These are phyloP conservation scores for Callitettix versicolor DNA, from an alignment of 1,140 invertebrate genomes.

Conservation along the genomic window DNA sequence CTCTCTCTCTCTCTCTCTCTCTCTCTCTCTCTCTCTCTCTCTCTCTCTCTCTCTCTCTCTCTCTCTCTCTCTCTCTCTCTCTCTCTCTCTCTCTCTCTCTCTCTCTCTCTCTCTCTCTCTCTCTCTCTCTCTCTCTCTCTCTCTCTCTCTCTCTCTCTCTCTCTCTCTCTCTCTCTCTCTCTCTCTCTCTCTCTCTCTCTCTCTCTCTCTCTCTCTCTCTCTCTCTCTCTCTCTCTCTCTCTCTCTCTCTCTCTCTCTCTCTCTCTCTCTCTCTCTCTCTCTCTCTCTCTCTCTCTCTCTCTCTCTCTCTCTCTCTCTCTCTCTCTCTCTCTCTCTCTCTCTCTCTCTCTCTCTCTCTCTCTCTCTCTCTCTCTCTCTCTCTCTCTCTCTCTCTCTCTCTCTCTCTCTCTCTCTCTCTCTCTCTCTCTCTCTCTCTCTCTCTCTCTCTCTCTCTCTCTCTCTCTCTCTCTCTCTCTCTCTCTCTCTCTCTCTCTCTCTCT, in stretches of 20 bases:
- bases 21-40: constrained; percentile 14
- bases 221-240: no score
- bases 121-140: constrained; percentile 12
- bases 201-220: no score
- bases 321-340: constrained; percentile 12
- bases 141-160: constrained; percentile 13
- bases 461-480: neutral
- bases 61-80: constrained; percentile 14
- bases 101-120: constrained; percentile 14
- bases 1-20: constrained; percentile 11
- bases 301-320: constrained; percentile 12
- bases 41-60: constrained; percentile 14
- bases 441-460: neutral
- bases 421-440: constrained; percentile 10
- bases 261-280: neutral
- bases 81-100: constrained; percentile 14
- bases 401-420: constrained; percentile 12
- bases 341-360: constrained; percentile 11
- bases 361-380: constrained; percentile 12
- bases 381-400: constrained; percentile 12
- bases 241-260: no score
- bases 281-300: constrained; percentile 11
- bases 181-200: no score
- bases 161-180: constrained; percentile 6
- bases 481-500: neutral